phyloP scores from a whole-genome alignment of 2,113 vertebrate species.

The Sterrhoptilus dennistouni region DNA sequence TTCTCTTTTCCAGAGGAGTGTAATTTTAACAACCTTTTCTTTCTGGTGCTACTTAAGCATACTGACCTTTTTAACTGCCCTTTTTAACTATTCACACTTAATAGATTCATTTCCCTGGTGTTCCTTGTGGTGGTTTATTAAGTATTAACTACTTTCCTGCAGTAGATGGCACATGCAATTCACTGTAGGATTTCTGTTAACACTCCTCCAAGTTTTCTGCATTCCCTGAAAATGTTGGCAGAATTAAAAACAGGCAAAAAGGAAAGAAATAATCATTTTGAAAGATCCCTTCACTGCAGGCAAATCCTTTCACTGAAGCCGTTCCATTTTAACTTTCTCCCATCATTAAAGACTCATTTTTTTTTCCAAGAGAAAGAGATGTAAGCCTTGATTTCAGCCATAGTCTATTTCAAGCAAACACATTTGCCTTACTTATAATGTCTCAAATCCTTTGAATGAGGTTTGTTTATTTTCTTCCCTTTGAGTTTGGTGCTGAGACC shows the following conservation, averaged over 20 bases:
- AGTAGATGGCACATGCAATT: slow-evolving; percentile 33
- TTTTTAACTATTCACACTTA: slow-evolving; percentile 29
- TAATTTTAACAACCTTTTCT: neutral
- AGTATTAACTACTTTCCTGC: slow-evolving; percentile 42
- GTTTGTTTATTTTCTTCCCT: neutral
- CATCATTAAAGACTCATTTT: neutral
- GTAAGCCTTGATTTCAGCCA: neutral
- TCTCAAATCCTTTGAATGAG: neutral
- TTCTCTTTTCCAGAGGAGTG: neutral
- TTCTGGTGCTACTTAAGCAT: neutral
- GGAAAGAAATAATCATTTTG: neutral
- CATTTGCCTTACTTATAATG: neutral
- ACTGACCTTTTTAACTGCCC: neutral
- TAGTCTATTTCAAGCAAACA: neutral
- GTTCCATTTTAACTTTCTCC: neutral
- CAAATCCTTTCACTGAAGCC: neutral
- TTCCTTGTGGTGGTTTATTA: slow-evolving; percentile 5
- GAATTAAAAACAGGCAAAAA: neutral
- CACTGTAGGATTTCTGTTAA: slow-evolving; percentile 3
- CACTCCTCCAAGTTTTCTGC: neutral
- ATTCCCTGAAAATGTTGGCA: neutral
- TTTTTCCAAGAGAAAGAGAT: neutral
- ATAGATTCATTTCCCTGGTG: neutral
- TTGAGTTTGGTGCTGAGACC: neutral
- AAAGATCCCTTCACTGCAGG: neutral